Percentiles rank a stretch among this genome's conserved stretches.
Conservation (phyloP, 2,888 invertebrate genomes). For the Laothoe populi region DNA sequence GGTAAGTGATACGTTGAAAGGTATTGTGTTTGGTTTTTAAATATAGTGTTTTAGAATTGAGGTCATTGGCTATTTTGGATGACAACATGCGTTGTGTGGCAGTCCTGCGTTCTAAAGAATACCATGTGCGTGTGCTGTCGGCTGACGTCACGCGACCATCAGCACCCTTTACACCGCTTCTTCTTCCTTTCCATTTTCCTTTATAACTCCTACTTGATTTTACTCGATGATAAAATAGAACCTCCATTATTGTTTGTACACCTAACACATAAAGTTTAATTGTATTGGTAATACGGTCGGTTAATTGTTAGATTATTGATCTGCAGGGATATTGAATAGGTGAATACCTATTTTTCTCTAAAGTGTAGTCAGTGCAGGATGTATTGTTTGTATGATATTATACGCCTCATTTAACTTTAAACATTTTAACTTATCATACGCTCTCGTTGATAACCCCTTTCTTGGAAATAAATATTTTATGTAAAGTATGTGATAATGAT, state of each 20-base stretch:
- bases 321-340: no score
- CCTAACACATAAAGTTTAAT: no score
- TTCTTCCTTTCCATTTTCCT: conserved; percentile 40
- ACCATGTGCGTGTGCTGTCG: conserved; percentile 29
- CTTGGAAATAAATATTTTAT: conserved; percentile 9
- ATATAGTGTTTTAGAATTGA: conserved; percentile 3
- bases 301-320: no score
- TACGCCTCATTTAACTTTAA: not conserved
- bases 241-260: conserved; percentile 23
- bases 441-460: conserved; percentile 23
- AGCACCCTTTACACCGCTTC: conserved; percentile 32
- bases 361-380: no score
- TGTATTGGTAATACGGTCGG: no score
- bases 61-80: conserved; percentile 22
- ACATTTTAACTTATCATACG: conserved; percentile 5
- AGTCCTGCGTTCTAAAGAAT: conserved; percentile 22
- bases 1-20: conserved; percentile 19
- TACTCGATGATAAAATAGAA: conserved; percentile 41
- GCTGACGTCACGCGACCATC: conserved; percentile 32
- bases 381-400: not conserved
- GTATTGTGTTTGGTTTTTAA: not conserved
- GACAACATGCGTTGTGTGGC: conserved; percentile 34
- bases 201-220: conserved; percentile 49
- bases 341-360: no score
- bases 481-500: conserved; percentile 23